Base-by-base conservation (phyloP, 1,140 invertebrate species). In the Holotrichia oblita region DNA sequence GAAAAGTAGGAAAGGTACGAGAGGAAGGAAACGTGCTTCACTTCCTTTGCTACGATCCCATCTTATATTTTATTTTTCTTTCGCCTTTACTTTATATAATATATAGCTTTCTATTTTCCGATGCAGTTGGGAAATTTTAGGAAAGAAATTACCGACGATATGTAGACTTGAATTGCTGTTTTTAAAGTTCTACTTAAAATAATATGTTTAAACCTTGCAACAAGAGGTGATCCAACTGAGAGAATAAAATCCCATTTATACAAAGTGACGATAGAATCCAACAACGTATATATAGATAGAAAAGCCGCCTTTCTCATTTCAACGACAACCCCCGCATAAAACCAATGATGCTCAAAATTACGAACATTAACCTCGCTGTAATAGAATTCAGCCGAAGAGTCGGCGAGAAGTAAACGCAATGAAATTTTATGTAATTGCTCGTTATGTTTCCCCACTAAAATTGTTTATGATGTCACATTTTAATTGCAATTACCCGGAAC, bases 381-480 rank as follows among this genome's bases (percentile, higher is more conserved):
- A 74, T 74, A 74, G 73, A 74, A 74, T 74, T 74, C 41, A 42
- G 27, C 73, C n/a, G 27, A 34, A 34, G 40, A 74, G 73, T 74
- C 41, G 40, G 34, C 40, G 73, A 40, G 73, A 74, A 74, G 73
- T 74, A 44, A 74, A 74, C 44, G 75, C 44, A 76, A 76, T 76
- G 75, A 76, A 76, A 76, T 76, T 76, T 76, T 27, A 76, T 76
- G 75, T 76, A 76, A 76, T 76, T 76, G 75, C 75, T 42, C 75
- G 44, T 76, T 76, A 44, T 40, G 44, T 40, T 34, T 48, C 75
- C 41, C 75, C 41, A 48, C 41, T 76, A 55, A 76, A 76, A 76
- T 76, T 76, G 75, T 76, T 76, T 76, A 76, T 76, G 24, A 42
- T 55, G 75, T 76, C 75, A 76, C 75, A 76, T 76, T 55, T 27